A percentile compares a stretch with the other conserved stretches of the same genome.
phyloP scores from a whole-genome alignment of 2,113 vertebrate genomes.

The Deroptyus accipitrinus region DNA sequence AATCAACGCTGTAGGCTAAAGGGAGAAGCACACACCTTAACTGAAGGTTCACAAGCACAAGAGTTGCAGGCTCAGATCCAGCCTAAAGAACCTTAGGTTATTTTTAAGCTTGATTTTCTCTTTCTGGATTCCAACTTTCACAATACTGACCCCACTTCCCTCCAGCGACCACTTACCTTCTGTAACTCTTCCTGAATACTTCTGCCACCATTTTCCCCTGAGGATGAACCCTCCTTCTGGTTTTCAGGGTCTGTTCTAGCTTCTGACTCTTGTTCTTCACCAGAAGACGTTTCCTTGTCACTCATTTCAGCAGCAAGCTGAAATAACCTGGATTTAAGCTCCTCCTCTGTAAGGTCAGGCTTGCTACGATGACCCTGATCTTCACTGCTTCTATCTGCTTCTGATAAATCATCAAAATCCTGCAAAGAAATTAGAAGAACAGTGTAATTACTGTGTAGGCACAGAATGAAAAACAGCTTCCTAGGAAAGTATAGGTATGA shows the following conservation, averaged over 20 bases:
- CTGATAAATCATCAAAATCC: constrained; percentile 67
- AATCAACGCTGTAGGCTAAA: not conserved
- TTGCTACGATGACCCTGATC: constrained; percentile 22
- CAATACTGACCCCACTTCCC: not conserved
- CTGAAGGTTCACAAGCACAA: not conserved
- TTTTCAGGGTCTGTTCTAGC: constrained; percentile 63
- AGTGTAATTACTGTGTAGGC: not conserved
- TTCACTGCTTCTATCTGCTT: constrained; percentile 60
- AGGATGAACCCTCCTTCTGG: constrained; percentile 67
- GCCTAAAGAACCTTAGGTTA: not conserved
- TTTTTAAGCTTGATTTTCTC: not conserved
- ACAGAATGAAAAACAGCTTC: not conserved
- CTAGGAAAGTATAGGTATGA: not conserved
- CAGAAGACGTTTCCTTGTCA: constrained; percentile 84
- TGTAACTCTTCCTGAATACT: constrained; percentile 75
- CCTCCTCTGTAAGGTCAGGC: constrained; percentile 71
- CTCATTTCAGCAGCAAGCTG: constrained; percentile 80
- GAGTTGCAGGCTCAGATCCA: not conserved
- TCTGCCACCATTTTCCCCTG: constrained; percentile 67
- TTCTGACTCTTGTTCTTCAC: constrained; percentile 79
- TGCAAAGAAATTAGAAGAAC: constrained; percentile 8
- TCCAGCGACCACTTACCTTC: constrained; percentile 65
- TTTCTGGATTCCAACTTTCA: not conserved
- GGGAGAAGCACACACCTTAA: not conserved
- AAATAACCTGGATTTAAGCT: constrained; percentile 77